Evolutionary conservation across 2,113 vertebrate species (phyloP), one percentile per base, ranked within the genome.

Genomic region (Carassius gibelio): DNA sequence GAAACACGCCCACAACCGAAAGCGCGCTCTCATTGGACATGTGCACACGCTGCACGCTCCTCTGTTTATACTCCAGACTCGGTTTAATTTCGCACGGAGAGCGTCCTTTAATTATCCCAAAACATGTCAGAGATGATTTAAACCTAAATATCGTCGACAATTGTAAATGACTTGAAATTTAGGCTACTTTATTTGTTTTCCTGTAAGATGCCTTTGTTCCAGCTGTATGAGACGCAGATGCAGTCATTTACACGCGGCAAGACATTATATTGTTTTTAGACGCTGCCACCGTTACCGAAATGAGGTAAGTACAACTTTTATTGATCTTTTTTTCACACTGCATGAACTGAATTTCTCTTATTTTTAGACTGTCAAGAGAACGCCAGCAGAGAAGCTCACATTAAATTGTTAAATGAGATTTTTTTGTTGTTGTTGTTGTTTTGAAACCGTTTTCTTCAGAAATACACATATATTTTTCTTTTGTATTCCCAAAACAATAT

Each of bases 231-330:
- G 55, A 42, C 55, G 30, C 55, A 62, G 34, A 62, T 36, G 21
- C 34, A 79, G 34, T 45, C 3, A 45, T 75, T 75, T 48, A 50
- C 42, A 50, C 42, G 72, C 72, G 6, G 38, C 42, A 26, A 48
- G n/a, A 50, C 71, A 2, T 14, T 74, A n/a, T 45, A 23, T 75
- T 23, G 72, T 50, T 75, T 74, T 75, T 13, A 75, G 72, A 26
- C 11, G 42, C 10, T 13, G 21, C 21, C 21, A 61, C 11, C 1
- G 10, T 23, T 64, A 3, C 0, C 19, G 8, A 62, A 45, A 17
- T 64, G 3, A 80, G 78, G 78, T 80, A 80, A 48, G 50, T 9
- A 61, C 34, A 79, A 62, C 77, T 26, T 80, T 62, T 15, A 61
- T 4, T n/a, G 11, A 21, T 23, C 3, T n/a, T n/a, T 78, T 59